phyloP scores from a whole-genome alignment of 2,888 invertebrate species.

The Drosophila atripex region DNA sequence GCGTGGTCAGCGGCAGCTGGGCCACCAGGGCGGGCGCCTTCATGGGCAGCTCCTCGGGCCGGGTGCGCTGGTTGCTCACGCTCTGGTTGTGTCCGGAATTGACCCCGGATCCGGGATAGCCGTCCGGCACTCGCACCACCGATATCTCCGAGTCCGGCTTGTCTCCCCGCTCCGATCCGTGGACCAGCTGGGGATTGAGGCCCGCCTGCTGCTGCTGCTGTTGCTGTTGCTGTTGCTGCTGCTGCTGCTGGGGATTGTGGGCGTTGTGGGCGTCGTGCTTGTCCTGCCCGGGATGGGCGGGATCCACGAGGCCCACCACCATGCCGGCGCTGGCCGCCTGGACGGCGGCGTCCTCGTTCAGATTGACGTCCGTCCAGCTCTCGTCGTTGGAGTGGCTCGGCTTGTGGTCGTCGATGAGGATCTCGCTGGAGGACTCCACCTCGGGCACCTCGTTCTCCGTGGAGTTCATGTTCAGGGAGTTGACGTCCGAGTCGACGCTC shows the following conservation, averaged over 20 bases:
- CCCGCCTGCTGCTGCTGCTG: constrained; percentile 85
- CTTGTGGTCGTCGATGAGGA: constrained; percentile 89
- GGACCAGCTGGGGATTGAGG: constrained; percentile 77
- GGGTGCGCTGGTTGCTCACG: constrained; percentile 84
- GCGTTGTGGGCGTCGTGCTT: constrained; percentile 39
- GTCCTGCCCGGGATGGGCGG: constrained; percentile 19
- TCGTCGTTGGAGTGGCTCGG: constrained; percentile 90
- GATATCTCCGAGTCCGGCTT: constrained; percentile 90
- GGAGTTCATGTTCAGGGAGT: constrained; percentile 89
- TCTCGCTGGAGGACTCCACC: constrained; percentile 89
- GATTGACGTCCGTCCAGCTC: constrained; percentile 96
- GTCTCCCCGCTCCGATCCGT: constrained; percentile 86
- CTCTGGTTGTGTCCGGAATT: constrained; percentile 46
- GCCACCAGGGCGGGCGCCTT: constrained; percentile 88
- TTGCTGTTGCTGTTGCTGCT: constrained; percentile 61
- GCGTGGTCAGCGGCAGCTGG: constrained; percentile 87
- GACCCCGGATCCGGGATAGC: constrained; percentile 74
- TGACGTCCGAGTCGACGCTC: constrained; percentile 94
- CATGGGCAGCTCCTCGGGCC: constrained; percentile 89
- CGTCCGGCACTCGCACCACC: constrained; percentile 88
- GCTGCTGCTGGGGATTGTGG: constrained; percentile 50
- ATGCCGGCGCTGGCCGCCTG: constrained; percentile 69
- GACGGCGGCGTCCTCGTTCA: constrained; percentile 90
- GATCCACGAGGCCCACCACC: constrained; percentile 61
- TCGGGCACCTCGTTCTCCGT: constrained; percentile 89